Evolutionary conservation across 1,140 invertebrate genomes (phyloP).

Genomic region (Monochamus saltuarius): DNA sequence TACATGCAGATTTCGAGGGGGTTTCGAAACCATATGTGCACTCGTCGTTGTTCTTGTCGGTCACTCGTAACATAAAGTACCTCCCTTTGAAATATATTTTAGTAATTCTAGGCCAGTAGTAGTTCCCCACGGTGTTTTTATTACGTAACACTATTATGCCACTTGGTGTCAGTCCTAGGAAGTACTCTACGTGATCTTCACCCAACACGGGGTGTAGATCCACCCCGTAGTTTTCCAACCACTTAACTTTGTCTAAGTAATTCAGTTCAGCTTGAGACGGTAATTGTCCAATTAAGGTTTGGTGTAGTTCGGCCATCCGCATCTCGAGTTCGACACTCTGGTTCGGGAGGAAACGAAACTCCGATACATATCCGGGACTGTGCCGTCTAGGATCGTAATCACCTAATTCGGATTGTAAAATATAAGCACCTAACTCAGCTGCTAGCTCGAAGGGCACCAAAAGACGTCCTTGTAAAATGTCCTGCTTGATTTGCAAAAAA

Average conservation of each 20-base stretch:
- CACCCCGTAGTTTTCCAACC: slow-evolving; percentile 97
- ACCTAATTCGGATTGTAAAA: slow-evolving; percentile 96
- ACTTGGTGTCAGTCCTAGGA: slow-evolving; percentile 94
- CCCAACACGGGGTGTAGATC: slow-evolving; percentile 95
- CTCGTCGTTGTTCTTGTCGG: slow-evolving; percentile 94
- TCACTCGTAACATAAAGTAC: slow-evolving; percentile 93
- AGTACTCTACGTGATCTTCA: slow-evolving; percentile 96
- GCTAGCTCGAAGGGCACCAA: slow-evolving; percentile 85
- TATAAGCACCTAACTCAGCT: slow-evolving; percentile 90
- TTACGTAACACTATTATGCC: slow-evolving; percentile 95
- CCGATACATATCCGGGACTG: slow-evolving; percentile 89
- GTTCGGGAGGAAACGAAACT: slow-evolving; percentile 93
- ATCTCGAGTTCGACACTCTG: slow-evolving; percentile 90
- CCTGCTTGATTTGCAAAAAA: slow-evolving; percentile 93
- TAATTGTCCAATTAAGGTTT: slow-evolving; percentile 75
- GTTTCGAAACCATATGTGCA: slow-evolving; percentile 95
- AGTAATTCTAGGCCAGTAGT: slow-evolving; percentile 97
- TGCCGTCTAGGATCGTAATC: slow-evolving; percentile 93
- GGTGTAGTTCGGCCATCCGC: slow-evolving; percentile 85
- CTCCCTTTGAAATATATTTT: slow-evolving; percentile 95
- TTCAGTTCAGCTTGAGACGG: slow-evolving; percentile 91
- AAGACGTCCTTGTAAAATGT: slow-evolving; percentile 87
- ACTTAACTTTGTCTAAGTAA: slow-evolving; percentile 93
- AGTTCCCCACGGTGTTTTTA: slow-evolving; percentile 96
- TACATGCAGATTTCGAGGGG: slow-evolving; percentile 90